Evolutionary conservation across 2,797 vertebrate species (phyloP).

Genomic region (Xenopus petersii): DNA sequence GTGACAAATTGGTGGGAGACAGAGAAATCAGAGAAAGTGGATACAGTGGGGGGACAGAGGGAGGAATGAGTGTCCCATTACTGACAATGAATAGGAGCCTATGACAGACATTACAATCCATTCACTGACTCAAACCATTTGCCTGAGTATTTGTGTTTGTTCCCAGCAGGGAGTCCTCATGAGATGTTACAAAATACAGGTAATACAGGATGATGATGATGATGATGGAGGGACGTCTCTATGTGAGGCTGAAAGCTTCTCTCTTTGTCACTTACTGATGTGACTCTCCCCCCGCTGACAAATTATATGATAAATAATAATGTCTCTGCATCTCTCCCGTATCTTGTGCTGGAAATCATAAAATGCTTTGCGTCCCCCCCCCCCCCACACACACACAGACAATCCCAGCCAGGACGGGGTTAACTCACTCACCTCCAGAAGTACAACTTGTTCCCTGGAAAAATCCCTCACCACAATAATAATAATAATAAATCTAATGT

Average conservation of each 20-base stretch:
- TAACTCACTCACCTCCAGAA: no score
- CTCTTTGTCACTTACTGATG: slow-evolving; percentile 13
- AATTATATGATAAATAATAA: slow-evolving; percentile 45
- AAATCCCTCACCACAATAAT: no score
- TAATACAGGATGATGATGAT: slow-evolving; percentile 32
- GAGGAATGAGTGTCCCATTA: slow-evolving; percentile 27
- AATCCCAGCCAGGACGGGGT: no score
- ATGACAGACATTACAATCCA: slow-evolving; percentile 34
- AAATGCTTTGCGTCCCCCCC: no score
- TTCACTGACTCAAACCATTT: slow-evolving; percentile 34
- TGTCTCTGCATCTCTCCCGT: background rate
- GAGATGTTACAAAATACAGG: slow-evolving; percentile 47
- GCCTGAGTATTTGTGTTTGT: slow-evolving; percentile 6
- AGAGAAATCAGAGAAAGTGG: no score
- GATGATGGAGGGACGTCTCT: background rate
- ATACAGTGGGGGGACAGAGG: no score
- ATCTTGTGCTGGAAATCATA: no score
- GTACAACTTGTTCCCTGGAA: no score
- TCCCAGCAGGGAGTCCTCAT: slow-evolving; percentile 35
- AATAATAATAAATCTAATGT: no score
- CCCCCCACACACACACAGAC: no score
- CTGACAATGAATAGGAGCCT: slow-evolving; percentile 36
- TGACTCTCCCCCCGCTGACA: slow-evolving; percentile 10
- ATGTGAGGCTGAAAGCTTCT: slow-evolving; percentile 17
- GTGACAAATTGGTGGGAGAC: no score